These are phyloP conservation scores for Leptinotarsa defecta DNA, from an alignment of 1,140 invertebrate species.

Conservation along the genomic window DNA sequence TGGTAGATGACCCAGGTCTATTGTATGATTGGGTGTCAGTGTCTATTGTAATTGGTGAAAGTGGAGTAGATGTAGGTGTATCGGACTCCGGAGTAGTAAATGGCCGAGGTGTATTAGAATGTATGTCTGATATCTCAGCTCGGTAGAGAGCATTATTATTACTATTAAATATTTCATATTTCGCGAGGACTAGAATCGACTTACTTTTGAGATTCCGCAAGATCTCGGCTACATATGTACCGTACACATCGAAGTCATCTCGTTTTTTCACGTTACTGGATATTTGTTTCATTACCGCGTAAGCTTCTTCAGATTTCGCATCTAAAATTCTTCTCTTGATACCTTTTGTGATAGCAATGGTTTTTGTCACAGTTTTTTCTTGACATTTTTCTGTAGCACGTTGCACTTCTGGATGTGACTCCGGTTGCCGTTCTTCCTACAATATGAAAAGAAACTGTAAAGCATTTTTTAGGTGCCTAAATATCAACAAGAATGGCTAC, in stretches of 20 bases:
- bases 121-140: neutral
- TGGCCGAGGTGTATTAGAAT: no score
- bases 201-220: neutral
- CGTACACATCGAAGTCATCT: neutral
- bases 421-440: neutral
- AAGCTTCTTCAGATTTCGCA: neutral
- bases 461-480: conserved; percentile 16
- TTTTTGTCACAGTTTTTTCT: neutral
- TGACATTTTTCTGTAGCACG: conserved; percentile 2
- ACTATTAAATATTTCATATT: neutral
- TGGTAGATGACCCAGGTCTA: no score
- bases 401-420: conserved; percentile 4
- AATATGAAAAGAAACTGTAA: neutral
- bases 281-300: neutral
- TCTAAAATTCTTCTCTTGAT: neutral
- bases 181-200: neutral
- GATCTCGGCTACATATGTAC: neutral
- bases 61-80: no score
- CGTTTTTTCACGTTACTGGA: neutral
- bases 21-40: no score
- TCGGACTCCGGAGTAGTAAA: no score
- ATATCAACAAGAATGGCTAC: conserved; percentile 18
- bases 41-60: no score
- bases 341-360: neutral
- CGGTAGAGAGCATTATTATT: neutral